These are phyloP conservation scores for Mesorhabditis spiculigera DNA, from an alignment of 2,888 invertebrate genomes.

Conservation along the genomic window DNA sequence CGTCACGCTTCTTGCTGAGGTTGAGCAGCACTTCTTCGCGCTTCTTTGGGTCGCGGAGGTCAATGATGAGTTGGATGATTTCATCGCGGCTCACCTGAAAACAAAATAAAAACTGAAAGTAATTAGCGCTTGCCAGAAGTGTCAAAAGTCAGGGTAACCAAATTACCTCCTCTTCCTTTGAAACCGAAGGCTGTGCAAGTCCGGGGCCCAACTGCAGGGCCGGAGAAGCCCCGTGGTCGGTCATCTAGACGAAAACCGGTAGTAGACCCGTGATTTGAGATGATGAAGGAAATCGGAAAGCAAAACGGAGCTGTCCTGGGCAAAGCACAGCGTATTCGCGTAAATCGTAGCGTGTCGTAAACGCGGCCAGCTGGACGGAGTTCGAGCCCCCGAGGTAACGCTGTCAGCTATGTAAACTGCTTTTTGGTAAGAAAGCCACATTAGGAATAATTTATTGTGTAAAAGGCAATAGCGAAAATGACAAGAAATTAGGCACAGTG, in stretches of 20 bases:
- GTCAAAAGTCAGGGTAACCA: background rate
- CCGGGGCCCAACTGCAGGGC: background rate
- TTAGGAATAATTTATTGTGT: too few species aligned
- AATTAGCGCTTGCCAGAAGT: background rate
- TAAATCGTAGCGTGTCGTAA: too few species aligned
- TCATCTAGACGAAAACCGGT: background rate
- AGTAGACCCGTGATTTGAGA: too few species aligned
- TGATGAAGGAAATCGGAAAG: too few species aligned
- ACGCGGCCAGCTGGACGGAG: too few species aligned
- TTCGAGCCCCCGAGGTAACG: too few species aligned
- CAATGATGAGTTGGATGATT: conserved; percentile 85
- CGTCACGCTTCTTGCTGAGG: conserved; percentile 79
- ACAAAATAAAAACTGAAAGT: background rate
- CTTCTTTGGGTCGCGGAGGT: conserved; percentile 86
- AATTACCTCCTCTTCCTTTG: conserved; percentile 6
- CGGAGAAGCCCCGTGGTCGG: conserved; percentile 3
- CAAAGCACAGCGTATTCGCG: too few species aligned
- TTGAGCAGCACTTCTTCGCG: conserved; percentile 94
- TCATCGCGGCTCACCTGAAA: conserved; percentile 69
- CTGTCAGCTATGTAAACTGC: too few species aligned
- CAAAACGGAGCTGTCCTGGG: too few species aligned
- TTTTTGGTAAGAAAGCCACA: too few species aligned
- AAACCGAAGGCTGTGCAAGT: background rate
- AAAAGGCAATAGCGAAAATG: too few species aligned
- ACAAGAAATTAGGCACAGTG: too few species aligned